Evolutionary conservation across 92 coral and sea anemone species (phyloP).

Genomic region (Ricordea florida): DNA sequence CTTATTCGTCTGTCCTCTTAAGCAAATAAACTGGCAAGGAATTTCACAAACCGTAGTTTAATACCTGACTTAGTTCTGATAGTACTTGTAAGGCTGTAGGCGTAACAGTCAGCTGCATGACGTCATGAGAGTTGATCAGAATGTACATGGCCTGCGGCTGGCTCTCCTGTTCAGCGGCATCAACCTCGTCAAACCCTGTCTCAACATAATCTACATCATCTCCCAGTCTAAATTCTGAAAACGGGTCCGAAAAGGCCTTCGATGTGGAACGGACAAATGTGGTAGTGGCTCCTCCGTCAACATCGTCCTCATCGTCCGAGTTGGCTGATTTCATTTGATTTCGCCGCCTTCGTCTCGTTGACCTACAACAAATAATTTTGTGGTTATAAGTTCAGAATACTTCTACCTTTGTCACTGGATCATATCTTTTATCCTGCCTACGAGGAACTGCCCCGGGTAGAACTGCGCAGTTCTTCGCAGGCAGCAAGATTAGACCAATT

Average conservation of each 20-base stretch:
- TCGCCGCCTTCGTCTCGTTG: conserved; percentile 29
- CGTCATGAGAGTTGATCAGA: conserved; percentile 85
- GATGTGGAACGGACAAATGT: conserved; percentile 58
- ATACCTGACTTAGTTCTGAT: conserved; percentile 73
- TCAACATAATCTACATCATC: conserved; percentile 59
- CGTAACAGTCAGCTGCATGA: conserved; percentile 85
- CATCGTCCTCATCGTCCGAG: conserved; percentile 63
- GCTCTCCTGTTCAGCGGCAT: conserved; percentile 6
- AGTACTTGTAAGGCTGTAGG: conserved; percentile 80
- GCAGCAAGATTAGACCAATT: too few species aligned
- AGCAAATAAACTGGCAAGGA: too few species aligned
- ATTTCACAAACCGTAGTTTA: too few species aligned
- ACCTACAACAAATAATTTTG: neutral
- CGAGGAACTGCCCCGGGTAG: too few species aligned
- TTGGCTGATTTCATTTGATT: neutral
- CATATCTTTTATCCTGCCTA: too few species aligned
- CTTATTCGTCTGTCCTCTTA: neutral
- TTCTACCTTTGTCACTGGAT: too few species aligned
- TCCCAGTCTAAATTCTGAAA: neutral
- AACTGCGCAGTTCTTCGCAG: too few species aligned
- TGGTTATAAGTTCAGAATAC: neutral
- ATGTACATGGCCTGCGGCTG: conserved; percentile 85
- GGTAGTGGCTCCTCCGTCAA: conserved; percentile 70
- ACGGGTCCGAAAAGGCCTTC: conserved; percentile 32
- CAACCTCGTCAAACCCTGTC: neutral